Base-by-base conservation (phyloP, 2,797 vertebrate species). In the Cetoscarus ocellatus region DNA sequence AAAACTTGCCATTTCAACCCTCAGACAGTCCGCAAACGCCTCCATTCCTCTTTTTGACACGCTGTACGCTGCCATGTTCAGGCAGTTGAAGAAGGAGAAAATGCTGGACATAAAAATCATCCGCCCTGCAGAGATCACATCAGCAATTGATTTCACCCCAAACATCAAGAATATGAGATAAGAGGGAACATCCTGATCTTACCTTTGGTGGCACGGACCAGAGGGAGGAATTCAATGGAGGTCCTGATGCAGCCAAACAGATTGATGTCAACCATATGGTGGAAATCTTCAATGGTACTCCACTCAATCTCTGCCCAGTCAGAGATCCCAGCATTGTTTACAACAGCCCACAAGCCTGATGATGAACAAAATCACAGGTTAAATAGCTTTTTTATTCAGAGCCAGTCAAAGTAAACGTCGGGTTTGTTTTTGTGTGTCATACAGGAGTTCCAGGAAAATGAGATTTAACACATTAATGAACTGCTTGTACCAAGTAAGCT, bases 21-120 rank as follows among this genome's bases (percentile, higher is more conserved):
- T 91, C 6, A 96, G 69, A 44, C 91, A 94, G 53, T 96, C 95
- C 1, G 94, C 93, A 11, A 96, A 95, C 0, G 91, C 94, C 87
- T 96, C 95, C 77, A 95, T 82, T 9, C 93, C 95, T 70, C 95
- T 90, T 66, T 96, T 96, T 3, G 95, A 95, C 62, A 96, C 90
- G 10, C 93, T 92, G 85, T 96, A 95, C 1, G 94, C 91, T 14
- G 87, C 93, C 89, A 95, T 95, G 86, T 92, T 92, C 71, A 91
- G 74, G 84, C 90, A 89, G 61, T 82, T 79, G 64, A 93, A 78
- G 84, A 95, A 95, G 57, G 94, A 89, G 38, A 92, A 91, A 58
- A 94, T 88, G 78, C 95, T 96, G 3, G 95, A 96, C 74, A 94
- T 88, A 65, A 89, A 96, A 57, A 96, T 84, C 88, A 96, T 89